Evolutionary conservation across 2,888 invertebrate species (phyloP), one percentile per base, ranked within the genome.

Genomic region (Drosophila kuntzei): DNA sequence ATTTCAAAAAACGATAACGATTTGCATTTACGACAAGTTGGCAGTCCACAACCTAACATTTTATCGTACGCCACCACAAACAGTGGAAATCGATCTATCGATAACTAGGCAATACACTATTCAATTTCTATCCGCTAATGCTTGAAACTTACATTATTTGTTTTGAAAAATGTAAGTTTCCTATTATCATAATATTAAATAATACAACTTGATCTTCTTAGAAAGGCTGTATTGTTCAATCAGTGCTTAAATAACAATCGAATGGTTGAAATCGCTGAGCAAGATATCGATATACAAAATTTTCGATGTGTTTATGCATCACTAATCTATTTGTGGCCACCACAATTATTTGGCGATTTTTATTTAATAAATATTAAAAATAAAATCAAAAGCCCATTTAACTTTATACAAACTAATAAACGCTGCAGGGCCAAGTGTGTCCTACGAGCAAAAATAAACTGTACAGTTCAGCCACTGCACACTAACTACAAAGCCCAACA

Each of bases 311-410:
- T 43, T 36, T 1, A 12, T 8, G 2, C 76, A 70, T 61, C 76
- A 22, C 65, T 64, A 64, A 44, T 55, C 1, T 47, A 34, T 18
- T 65, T 64, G 71, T 58, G 57, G 49, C 20, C 64, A 50, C 34
- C 60, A 41, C 54, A 73, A 61, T 44, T 60, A 57, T 58, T 58
- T 37, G 7, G 50, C 20, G 60, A 54, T 46, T 59, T 47, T 16
- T 36, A 37, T 39, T 58, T 47, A 50, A 47, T 39, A 54, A 55
- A 43, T 58, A 58, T 20, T 27, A 41, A 50, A 44, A 46, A 7
- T 18, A 20, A 14, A 37, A n/a, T n/a, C 36, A 51, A 64, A 39
- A 8, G n/a, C n/a, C 2, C 46, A 1, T 16, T 41, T 18, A n/a
- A 11, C 20, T 2, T 12, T 43, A 5, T 8, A 34, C 8, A 7